These are phyloP conservation scores for Hexactinellida sp. DNA, from an alignment of 37 sponge, comb jelly and placozoan species.

Conservation along the genomic window DNA sequence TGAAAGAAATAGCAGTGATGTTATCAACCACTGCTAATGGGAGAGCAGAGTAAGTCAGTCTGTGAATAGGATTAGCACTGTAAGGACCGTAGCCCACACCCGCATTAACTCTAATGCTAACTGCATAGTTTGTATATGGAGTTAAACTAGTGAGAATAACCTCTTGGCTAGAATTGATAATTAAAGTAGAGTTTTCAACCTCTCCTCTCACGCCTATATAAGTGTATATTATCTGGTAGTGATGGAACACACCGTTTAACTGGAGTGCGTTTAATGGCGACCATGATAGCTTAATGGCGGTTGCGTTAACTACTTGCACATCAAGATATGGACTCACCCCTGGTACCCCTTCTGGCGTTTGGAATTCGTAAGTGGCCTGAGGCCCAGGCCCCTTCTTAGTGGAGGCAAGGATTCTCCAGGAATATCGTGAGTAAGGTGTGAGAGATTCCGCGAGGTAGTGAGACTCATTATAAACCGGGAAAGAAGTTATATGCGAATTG, in stretches of 20 bases:
- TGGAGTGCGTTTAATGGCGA: neutral
- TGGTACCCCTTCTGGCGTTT: neutral
- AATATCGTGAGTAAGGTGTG: neutral
- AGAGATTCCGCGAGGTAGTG: neutral
- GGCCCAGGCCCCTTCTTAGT: neutral
- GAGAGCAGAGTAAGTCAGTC: neutral
- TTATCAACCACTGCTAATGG: neutral
- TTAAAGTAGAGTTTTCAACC: neutral
- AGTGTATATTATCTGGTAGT: neutral
- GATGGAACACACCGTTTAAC: neutral
- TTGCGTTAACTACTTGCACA: neutral
- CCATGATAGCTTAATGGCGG: neutral
- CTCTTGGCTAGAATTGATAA: neutral
- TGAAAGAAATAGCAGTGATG: neutral
- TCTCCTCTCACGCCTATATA: neutral
- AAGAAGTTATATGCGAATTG: neutral
- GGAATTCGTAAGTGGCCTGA: neutral
- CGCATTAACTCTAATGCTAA: conserved; percentile 5
- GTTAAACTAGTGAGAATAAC: neutral
- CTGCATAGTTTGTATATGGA: neutral
- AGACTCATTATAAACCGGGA: neutral
- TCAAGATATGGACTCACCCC: neutral
- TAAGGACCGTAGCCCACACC: neutral
- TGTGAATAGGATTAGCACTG: neutral
- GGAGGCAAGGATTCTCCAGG: neutral